Base-by-base conservation (phyloP, 2,888 invertebrate species). In the Azorinus chamasolen region DNA sequence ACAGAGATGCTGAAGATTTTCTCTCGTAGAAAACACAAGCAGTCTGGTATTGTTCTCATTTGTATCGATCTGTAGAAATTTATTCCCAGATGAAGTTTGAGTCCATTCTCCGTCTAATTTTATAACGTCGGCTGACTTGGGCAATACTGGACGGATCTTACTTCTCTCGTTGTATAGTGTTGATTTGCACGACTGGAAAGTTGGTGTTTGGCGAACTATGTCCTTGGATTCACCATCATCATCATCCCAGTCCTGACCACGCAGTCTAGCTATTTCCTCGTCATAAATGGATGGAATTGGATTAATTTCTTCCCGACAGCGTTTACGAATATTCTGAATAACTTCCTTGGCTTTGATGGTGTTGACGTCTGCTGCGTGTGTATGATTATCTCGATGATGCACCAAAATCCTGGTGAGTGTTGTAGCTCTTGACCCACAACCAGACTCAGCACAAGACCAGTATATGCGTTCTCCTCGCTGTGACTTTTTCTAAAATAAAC, bases 281-380 rank as follows among this genome's bases (percentile, higher is more conserved):
- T 46, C 25, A 37, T 63, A 71, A 14, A 71, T 71, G 14, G 54
- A 57, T 1, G 71, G 71, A 46, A 71, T 41, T 5, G 71, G 63
- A 14, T 54, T 57, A 6, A 55, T 14, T 41, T 63, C 63, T 12
- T 71, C 57, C 14, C 37, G 20, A 24, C 41, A 37, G 3, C 70
- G 24, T 43, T 37, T 55, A n/a, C 48, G 14, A n/a, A 53, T 50
- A 14, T 50, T 22, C 3, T 5, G 4, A 12, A 50, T 50, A 2
- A 50, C 14, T 10, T 27, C 27, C 2, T 8, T 16, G 2, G 4
- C 27, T 5, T 24, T 5, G 2, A 27, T 16, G 1, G 5, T 2
- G 4, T n/a, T 16, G 53, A 2, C 5, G 27, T 53, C 32, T 16
- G 5, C 14, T 12, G 4, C 2, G 27, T 53, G 25, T 3, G 24